Conservation (phyloP, 1,140 invertebrate species). For the Drosophila nasuta region DNA sequence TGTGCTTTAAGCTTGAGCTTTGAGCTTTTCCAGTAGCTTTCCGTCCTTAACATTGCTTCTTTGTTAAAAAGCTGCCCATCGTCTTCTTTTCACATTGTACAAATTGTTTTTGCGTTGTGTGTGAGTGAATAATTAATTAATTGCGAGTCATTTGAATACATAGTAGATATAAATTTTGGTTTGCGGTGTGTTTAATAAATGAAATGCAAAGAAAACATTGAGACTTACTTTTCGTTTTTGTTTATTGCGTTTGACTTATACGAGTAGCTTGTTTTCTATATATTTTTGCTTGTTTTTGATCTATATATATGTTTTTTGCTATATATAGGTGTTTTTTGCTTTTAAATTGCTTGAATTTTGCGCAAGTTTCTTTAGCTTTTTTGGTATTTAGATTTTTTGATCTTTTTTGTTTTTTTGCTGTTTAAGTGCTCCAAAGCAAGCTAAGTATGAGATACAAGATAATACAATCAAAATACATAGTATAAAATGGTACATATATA, state of each 20-base stretch:
- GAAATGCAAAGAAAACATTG: slow-evolving; percentile 69
- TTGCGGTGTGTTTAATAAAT: slow-evolving; percentile 50
- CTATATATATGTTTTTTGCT: slow-evolving; percentile 32
- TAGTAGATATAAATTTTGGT: slow-evolving; percentile 16
- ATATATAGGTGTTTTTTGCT: slow-evolving; percentile 44
- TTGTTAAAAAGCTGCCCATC: not conserved
- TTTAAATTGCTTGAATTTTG: slow-evolving; percentile 57
- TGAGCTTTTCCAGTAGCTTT: not conserved
- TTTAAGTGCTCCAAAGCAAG: slow-evolving; percentile 85
- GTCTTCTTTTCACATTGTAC: not conserved
- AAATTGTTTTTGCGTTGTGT: not conserved
- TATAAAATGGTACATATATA: slow-evolving; percentile 70
- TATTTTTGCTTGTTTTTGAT: slow-evolving; percentile 27
- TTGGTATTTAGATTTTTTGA: slow-evolving; percentile 46
- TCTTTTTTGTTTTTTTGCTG: slow-evolving; percentile 63
- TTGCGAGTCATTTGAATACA: slow-evolving; percentile 1
- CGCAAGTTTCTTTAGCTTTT: slow-evolving; percentile 58
- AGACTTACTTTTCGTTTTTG: slow-evolving; percentile 78
- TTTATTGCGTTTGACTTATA: slow-evolving; percentile 76
- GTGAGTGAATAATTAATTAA: slow-evolving; percentile 9
- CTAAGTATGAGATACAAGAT: slow-evolving; percentile 85
- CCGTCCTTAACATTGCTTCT: not conserved
- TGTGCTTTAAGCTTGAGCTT: slow-evolving; percentile 11
- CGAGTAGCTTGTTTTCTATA: slow-evolving; percentile 56
- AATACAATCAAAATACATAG: slow-evolving; percentile 83